Conservation (phyloP, 2,797 vertebrate species). For the Taenioides sp. region DNA sequence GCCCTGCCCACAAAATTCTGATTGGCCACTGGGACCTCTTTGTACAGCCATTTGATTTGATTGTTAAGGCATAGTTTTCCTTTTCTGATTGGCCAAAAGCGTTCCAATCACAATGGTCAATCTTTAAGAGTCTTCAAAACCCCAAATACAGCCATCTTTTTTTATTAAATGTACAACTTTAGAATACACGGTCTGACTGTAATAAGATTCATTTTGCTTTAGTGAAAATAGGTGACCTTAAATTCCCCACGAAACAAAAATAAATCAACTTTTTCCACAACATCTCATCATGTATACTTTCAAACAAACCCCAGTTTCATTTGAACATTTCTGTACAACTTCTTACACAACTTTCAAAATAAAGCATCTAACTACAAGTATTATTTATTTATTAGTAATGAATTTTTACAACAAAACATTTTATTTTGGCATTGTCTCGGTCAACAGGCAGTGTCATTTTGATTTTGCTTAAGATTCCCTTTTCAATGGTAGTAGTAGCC, state of each 20-base stretch:
- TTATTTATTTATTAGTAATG: conserved; percentile 58
- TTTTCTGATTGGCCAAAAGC: neutral
- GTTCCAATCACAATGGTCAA: neutral
- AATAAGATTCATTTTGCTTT: neutral
- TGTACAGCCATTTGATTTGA: neutral
- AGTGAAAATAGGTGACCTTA: conserved; percentile 5
- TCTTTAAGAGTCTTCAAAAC: too few species aligned
- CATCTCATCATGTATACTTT: conserved; percentile 45
- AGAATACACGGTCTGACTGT: neutral
- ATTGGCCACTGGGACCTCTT: neutral
- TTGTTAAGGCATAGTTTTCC: neutral
- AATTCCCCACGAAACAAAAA: neutral
- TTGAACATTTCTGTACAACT: conserved; percentile 53
- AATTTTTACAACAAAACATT: conserved; percentile 70
- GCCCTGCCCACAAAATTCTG: neutral
- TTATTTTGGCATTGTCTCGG: conserved; percentile 75
- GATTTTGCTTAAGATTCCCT: conserved; percentile 69
- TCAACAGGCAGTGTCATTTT: conserved; percentile 63
- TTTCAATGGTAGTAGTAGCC: conserved; percentile 61
- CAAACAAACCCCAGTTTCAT: conserved; percentile 39
- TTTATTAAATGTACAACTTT: neutral
- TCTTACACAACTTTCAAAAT: conserved; percentile 71
- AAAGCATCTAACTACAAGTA: conserved; percentile 65
- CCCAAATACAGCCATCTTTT: neutral
- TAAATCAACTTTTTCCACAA: neutral